These are phyloP conservation scores for Heliconius sara DNA, from an alignment of 2,888 invertebrate genomes.

Conservation along the genomic window DNA sequence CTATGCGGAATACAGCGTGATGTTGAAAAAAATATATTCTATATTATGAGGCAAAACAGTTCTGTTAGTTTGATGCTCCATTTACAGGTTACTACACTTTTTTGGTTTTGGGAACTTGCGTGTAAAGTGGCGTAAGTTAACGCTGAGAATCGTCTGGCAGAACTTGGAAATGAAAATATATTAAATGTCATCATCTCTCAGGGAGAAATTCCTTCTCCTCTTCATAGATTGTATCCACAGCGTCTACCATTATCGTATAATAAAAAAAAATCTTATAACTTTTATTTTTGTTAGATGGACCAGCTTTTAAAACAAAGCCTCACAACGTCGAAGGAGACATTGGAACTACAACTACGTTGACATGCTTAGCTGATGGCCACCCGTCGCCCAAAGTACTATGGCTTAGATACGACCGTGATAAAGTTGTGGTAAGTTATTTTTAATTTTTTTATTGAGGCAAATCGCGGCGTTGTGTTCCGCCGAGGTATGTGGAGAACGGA, in stretches of 20 bases:
- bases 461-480: not conserved
- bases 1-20: not conserved
- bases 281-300: constrained; percentile 86
- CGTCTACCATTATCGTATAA: not conserved
- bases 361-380: constrained; percentile 94
- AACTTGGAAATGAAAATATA: not conserved
- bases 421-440: constrained; percentile 74
- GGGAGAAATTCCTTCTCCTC: too few relatives aligned
- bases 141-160: not conserved
- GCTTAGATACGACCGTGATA: constrained; percentile 90
- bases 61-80: too few relatives aligned
- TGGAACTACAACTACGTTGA: constrained; percentile 89
- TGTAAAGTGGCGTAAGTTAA: not conserved
- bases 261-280: not conserved
- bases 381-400: constrained; percentile 94
- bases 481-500: not conserved
- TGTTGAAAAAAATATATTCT: not conserved
- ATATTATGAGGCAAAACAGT: too few relatives aligned
- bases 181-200: not conserved
- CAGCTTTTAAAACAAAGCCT: constrained; percentile 89
- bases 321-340: constrained; percentile 91
- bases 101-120: not conserved
- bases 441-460: not conserved
- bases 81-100: too few relatives aligned
- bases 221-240: too few relatives aligned